Base-by-base conservation (phyloP, 2,888 invertebrate species). In the Bugulina stolonifera region DNA sequence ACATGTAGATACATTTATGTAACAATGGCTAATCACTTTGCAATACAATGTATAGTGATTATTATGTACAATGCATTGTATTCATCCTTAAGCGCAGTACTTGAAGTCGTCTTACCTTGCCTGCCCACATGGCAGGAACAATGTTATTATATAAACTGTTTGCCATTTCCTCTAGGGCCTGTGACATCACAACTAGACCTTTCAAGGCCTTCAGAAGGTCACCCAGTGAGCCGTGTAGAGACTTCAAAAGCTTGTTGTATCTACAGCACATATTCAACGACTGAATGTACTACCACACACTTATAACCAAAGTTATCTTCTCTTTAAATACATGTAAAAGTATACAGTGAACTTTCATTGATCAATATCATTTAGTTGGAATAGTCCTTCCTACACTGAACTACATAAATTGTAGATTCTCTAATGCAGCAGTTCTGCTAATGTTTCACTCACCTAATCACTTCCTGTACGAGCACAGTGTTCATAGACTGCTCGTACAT, bases 401-500 rank as follows among this genome's bases (percentile, higher is more conserved):
- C n/a, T n/a, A n/a, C n/a, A n/a, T n/a, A n/a, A n/a, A n/a, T n/a
- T n/a, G n/a, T n/a, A n/a, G n/a, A n/a, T n/a, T n/a, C n/a, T n/a
- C n/a, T n/a, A n/a, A n/a, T n/a, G n/a, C n/a, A n/a, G n/a, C n/a
- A n/a, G n/a, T n/a, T n/a, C n/a, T n/a, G n/a, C n/a, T n/a, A n/a
- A n/a, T n/a, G n/a, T n/a, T n/a, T 43, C 43, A 43, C 18, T 70
- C 90, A 94, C 74, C 93, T 87, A 75, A 91, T 90, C 35, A 91
- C 90, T 84, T 94, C 94, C 83, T 94, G 94, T 5, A 90, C 88
- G 18, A 94, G 86, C 18, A 94, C 94, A 0, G 93, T 93, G 83
- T 94, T 94, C 84, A 94, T 87, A 0, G 93, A 93, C 85, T 94
- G 93, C 79, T 91, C 90, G 82, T 94, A 93, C 58, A 89, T 86